Conservation (phyloP, 1,140 invertebrate genomes). For the Epicauta chinensis region DNA sequence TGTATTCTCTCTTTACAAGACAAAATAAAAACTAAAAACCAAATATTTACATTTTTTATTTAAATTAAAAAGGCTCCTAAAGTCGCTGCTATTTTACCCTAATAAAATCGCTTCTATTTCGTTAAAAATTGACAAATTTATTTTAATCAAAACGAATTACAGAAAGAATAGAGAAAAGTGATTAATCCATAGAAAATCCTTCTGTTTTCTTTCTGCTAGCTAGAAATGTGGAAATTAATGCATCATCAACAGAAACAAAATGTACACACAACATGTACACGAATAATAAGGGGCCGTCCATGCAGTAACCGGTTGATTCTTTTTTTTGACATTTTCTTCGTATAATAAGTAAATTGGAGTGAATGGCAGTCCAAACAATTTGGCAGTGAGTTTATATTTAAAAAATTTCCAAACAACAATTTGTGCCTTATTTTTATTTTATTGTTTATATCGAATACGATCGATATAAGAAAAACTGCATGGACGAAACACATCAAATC, state of each 20-base stretch:
- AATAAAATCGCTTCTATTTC: not conserved
- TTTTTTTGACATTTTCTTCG: conserved; percentile 14
- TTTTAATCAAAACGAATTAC: conserved; percentile 5
- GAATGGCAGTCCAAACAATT: conserved; percentile 38
- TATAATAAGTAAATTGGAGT: conserved; percentile 29
- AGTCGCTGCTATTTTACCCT: not conserved
- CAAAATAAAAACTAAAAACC: too few relatives aligned
- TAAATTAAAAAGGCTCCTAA: conserved; percentile 1
- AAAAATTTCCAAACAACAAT: conserved; percentile 4
- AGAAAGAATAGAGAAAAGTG: too few relatives aligned
- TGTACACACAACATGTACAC: conserved; percentile 6
- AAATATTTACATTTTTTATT: too few relatives aligned
- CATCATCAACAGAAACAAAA: too few relatives aligned
- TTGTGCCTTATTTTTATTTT: conserved; percentile 16
- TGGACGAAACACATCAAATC: conserved; percentile 24
- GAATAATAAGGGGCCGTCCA: conserved; percentile 19
- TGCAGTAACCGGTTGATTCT: conserved; percentile 19
- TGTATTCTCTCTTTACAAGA: not conserved
- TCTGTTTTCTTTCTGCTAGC: conserved; percentile 4
- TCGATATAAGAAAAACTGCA: conserved; percentile 17
- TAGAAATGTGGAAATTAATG: too few relatives aligned
- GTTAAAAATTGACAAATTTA: conserved; percentile 9
- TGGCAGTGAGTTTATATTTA: conserved; percentile 35
- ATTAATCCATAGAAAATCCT: too few relatives aligned
- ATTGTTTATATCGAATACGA: not conserved